A percentile compares a stretch with the other conserved stretches of the same genome.
These are phyloP conservation scores for Hofmannophila pseudospretella DNA, from an alignment of 2,888 invertebrate genomes.

Conservation along the genomic window DNA sequence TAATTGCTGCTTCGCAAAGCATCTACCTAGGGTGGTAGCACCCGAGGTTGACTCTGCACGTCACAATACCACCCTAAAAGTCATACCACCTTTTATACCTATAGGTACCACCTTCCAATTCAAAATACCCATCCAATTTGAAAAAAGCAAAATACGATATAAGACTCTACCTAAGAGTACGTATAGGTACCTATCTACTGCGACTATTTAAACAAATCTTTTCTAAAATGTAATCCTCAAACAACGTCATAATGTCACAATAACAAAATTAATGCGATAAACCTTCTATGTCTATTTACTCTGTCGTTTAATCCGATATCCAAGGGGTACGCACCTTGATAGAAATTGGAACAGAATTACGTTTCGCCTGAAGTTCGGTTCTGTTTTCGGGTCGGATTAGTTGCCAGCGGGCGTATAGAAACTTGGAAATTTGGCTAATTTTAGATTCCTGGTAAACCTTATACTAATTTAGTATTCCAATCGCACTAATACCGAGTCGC, in stretches of 20 bases:
- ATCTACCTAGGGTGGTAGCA: too few relatives aligned
- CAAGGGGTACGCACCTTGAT: background rate
- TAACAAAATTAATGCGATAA: background rate
- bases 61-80: too few relatives aligned
- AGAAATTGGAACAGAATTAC: background rate
- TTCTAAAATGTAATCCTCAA: background rate
- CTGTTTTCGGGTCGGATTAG: background rate
- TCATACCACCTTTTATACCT: too few relatives aligned
- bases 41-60: too few relatives aligned
- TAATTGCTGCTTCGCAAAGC: too few relatives aligned
- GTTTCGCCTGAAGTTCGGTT: background rate
- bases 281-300: background rate
- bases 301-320: background rate
- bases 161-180: too few relatives aligned
- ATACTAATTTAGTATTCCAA: constrained; percentile 44
- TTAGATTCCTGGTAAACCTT: constrained; percentile 21
- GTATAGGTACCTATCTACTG: too few relatives aligned
- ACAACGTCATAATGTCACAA: background rate
- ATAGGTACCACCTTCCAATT: too few relatives aligned
- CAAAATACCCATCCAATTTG: too few relatives aligned
- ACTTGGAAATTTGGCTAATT: constrained; percentile 30
- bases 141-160: too few relatives aligned
- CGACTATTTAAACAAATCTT: too few relatives aligned
- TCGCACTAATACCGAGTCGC: constrained; percentile 12
- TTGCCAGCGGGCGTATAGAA: background rate